phyloP scores from a whole-genome alignment of 2,797 vertebrate species.

The Sebastes paucispinis region DNA sequence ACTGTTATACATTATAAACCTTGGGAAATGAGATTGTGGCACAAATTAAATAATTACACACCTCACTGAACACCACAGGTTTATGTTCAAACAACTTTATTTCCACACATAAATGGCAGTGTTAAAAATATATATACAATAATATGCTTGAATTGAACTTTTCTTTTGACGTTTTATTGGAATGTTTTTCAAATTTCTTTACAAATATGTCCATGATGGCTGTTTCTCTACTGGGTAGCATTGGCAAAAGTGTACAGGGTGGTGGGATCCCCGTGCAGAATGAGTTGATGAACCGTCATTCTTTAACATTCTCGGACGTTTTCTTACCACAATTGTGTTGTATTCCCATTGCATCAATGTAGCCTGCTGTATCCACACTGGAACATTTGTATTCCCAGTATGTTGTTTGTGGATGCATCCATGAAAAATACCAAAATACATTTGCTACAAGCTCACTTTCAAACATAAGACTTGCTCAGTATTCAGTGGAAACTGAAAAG shows the following conservation, averaged over 20 bases:
- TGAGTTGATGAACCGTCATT: background rate
- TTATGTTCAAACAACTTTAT: slow-evolving; percentile 57
- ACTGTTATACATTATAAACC: background rate
- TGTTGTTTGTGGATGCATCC: background rate
- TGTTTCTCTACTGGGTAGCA: slow-evolving; percentile 8
- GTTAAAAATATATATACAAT: slow-evolving; percentile 33
- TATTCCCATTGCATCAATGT: background rate
- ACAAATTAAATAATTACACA: background rate
- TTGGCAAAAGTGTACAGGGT: background rate
- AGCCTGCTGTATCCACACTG: slow-evolving; percentile 24
- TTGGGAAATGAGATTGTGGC: background rate
- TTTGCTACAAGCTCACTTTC: background rate
- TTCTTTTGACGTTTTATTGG: slow-evolving; percentile 45
- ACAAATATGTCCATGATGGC: slow-evolving; percentile 15
- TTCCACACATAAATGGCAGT: slow-evolving; percentile 37
- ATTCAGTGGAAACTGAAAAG: slow-evolving; percentile 7
- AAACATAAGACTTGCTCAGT: slow-evolving; percentile 18
- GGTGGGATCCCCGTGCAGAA: background rate
- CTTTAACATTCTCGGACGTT: background rate
- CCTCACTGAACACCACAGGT: background rate
- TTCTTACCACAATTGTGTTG: background rate
- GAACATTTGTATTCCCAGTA: slow-evolving; percentile 12
- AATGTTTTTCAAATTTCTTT: slow-evolving; percentile 62
- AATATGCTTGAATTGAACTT: slow-evolving; percentile 25
- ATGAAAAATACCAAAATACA: slow-evolving; percentile 5